Evolutionary conservation across 2,797 vertebrate species (phyloP).

Genomic region (Centropyge bicolor): DNA sequence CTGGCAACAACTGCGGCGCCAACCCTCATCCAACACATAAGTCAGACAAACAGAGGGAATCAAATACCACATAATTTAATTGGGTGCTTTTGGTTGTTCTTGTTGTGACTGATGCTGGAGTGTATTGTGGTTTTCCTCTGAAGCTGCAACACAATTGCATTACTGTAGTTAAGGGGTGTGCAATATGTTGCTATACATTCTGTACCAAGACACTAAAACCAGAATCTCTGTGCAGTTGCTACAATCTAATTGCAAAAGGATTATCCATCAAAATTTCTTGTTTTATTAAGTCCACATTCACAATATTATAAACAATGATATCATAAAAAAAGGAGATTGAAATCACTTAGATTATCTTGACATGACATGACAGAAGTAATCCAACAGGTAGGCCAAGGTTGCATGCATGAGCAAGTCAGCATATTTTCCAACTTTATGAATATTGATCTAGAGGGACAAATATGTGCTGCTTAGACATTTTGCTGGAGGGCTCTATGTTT

Average conservation of each 20-base stretch:
- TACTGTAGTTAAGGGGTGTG: not conserved
- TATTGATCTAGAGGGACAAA: not conserved
- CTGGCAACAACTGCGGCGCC: not conserved
- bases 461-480: not conserved
- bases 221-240: not conserved
- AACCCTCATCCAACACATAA: not conserved
- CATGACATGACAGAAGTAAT: not conserved
- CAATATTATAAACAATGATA: not conserved
- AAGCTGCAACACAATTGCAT: conserved; percentile 4
- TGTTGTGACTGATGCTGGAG: conserved; percentile 1
- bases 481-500: not conserved
- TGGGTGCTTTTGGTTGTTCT: not conserved
- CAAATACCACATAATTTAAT: not conserved
- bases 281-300: not conserved
- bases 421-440: conserved; percentile 20
- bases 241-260: not conserved
- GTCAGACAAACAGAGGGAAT: conserved; percentile 1
- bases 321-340: not conserved
- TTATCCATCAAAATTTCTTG: not conserved
- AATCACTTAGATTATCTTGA: not conserved
- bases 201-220: not conserved
- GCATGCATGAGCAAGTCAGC: conserved; percentile 11
- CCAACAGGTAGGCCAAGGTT: not conserved
- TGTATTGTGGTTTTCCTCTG: not conserved
- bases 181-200: not conserved